Evolutionary conservation across 1,140 invertebrate genomes (phyloP).

Genomic region (Zaprionus camerounensis): DNA sequence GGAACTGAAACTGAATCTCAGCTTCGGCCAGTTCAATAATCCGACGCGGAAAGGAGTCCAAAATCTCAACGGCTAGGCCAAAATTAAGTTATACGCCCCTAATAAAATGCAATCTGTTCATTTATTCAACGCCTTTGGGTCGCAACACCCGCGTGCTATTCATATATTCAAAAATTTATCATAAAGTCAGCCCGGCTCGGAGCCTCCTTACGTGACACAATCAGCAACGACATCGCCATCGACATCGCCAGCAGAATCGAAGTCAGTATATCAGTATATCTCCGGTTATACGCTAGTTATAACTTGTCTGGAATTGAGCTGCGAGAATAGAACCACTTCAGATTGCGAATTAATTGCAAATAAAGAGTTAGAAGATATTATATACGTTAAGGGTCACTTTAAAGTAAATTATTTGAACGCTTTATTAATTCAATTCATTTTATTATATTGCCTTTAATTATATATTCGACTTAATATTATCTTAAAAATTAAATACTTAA

Average conservation of each 20-base stretch:
- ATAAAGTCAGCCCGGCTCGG: constrained; percentile 58
- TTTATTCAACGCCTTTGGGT: constrained; percentile 73
- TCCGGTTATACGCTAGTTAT: constrained; percentile 19
- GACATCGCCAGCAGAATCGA: not conserved
- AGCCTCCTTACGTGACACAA: constrained; percentile 67
- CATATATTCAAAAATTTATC: constrained; percentile 83
- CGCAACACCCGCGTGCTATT: constrained; percentile 70
- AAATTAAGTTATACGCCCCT: constrained; percentile 77
- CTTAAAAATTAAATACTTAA: too few relatives aligned
- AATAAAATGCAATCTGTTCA: constrained; percentile 64
- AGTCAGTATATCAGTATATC: not conserved
- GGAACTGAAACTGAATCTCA: constrained; percentile 18
- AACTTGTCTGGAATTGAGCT: constrained; percentile 43
- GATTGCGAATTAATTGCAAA: not conserved
- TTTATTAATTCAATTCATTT: too few relatives aligned
- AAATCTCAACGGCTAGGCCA: constrained; percentile 42
- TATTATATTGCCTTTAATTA: too few relatives aligned
- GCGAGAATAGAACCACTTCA: not conserved
- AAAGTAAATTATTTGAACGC: too few relatives aligned
- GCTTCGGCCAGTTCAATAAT: constrained; percentile 57
- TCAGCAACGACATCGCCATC: constrained; percentile 1
- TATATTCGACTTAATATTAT: too few relatives aligned
- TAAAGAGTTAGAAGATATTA: not conserved
- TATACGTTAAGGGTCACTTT: rapidly evolving
- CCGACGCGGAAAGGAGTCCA: constrained; percentile 39